Base-by-base conservation (phyloP, 2,888 invertebrate species). In the Venusia cambrica region DNA sequence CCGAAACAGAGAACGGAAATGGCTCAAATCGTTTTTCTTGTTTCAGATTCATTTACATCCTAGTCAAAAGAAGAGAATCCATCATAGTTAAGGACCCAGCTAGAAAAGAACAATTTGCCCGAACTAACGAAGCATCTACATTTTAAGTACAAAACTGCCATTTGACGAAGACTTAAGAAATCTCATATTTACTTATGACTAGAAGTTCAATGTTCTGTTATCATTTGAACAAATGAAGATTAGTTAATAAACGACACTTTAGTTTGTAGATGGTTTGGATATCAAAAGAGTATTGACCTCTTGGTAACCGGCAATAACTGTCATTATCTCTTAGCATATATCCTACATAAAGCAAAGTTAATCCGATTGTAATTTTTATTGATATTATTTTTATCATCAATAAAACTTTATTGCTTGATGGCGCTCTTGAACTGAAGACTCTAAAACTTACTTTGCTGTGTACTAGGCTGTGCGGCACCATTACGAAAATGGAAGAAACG, bases 71-170 rank as follows among this genome's bases (percentile, higher is more conserved):
- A 38, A 68, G 67, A 54, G 51, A 65, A 2, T 55, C 54, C 7
- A 45, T 42, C 0, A 34, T 46, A 5, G 73, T 72, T 5, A 57
- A 49, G 4, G 54, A 75, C 41, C 60, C 67, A 2, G 54, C 41
- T 5, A 71, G 43, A 34, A 81, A 79, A 51, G 74, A 83, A 61
- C 66, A 72, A 36, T 73, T 55, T 19, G 73, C 77, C 0, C 73
- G 72, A 54, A 55, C 68, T 0, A 80, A 79, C 30, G 81, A 83
- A 63, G 68, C 81, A 4, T 79, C 80, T 4, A 53, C 63, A 40
- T 76, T 79, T 65, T 83, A 47, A 26, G 0, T 19, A 13, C 13
- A 29, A 25, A 20, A 33, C 24, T 32, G 32, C 9, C 9, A 6
- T 10, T 25, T 10, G n/a, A n/a, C n/a, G n/a, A 27, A 19, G 32